Evolutionary conservation across 2,888 invertebrate species (phyloP), one percentile per base, ranked within the genome.

Genomic region (Lithophane semibrunnea): DNA sequence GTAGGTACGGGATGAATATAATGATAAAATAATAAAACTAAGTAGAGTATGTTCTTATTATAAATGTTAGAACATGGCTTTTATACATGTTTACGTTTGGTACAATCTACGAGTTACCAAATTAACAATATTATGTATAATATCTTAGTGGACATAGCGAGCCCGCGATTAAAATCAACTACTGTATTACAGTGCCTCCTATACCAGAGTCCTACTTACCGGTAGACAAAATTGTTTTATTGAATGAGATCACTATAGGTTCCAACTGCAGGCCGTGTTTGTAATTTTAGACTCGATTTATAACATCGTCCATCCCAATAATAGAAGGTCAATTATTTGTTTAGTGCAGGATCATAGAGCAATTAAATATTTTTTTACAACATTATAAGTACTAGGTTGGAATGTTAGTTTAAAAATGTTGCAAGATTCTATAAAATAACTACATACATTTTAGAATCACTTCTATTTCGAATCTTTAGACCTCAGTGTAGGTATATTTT

Each of bases 331-430:
- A 13, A n/a, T 13, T 77, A 63, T 76, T 64, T 37, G 37, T 29
- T 24, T 61, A 49, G 16, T 65, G 58, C 0, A 29, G 42, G 58
- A 61, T 60, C 60, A 52, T 21, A 65, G 42, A 47, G 69, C 21
- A 70, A 63, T n/a, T 5, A 42, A 65, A 29, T 66, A 61, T 54
- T 68, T 64, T 65, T 69, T 77, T 63, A 76, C 82, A 71, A 68
- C 73, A 77, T 21, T 75, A 80, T 42, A 37, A 37, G 37, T 37
- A 71, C 71, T 86, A 87, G 65, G 86, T 71, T 79, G 88, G 86
- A 86, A 86, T 87, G 86, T 85, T 75, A 77, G 56, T 81, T 78
- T 73, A 49, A 72, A 82, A 77, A 85, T 80, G 70, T 79, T 78
- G 65, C 60, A 72, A 69, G 21, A 52, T 75, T 80, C 65, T 68